Conservation (phyloP, 2,113 vertebrate genomes). For the Serilophus lunatus region DNA sequence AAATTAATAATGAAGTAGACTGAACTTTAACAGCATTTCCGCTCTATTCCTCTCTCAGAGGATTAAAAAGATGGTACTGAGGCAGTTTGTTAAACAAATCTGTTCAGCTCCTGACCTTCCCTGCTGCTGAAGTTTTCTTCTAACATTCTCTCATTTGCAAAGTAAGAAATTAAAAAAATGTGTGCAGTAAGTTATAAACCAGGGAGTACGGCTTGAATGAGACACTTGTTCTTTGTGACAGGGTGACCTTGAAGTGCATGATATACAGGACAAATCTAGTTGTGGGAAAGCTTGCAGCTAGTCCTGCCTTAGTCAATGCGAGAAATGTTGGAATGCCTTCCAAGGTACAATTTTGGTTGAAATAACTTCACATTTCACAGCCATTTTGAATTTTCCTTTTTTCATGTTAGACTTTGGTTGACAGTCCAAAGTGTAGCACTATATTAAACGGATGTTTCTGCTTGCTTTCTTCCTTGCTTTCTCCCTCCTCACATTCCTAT, state of each 20-base stretch:
- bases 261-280: neutral
- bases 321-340: neutral
- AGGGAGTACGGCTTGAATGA: neutral
- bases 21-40: constrained; percentile 31
- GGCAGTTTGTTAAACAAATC: neutral
- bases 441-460: constrained; percentile 2
- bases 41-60: constrained; percentile 9
- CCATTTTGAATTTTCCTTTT: neutral
- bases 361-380: neutral
- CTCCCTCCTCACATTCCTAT: neutral
- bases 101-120: constrained; percentile 35
- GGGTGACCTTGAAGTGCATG: neutral
- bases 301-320: neutral
- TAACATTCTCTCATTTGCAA: neutral
- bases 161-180: neutral
- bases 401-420: neutral
- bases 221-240: neutral
- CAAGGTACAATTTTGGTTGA: neutral
- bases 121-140: neutral
- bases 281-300: neutral
- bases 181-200: neutral
- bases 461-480: neutral
- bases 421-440: neutral
- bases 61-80: constrained; percentile 21
- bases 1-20: constrained; percentile 39